Evolutionary conservation across 2,113 vertebrate genomes (phyloP).

Genomic region (Aegypius monachus): DNA sequence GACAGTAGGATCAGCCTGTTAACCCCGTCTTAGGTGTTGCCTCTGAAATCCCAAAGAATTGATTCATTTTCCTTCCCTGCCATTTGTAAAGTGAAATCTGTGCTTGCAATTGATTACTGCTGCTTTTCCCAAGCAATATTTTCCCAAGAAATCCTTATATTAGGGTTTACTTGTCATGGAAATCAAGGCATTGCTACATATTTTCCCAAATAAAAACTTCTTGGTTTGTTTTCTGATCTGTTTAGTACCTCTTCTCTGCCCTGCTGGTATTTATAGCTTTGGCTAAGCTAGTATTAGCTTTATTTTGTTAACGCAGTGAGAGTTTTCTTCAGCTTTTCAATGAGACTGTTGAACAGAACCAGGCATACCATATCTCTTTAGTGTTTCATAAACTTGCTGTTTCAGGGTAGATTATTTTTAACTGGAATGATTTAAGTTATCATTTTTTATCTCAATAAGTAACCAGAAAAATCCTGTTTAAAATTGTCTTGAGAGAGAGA

Average conservation of each 20-base stretch:
- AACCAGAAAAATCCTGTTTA: neutral
- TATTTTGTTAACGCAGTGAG: neutral
- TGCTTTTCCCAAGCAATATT: neutral
- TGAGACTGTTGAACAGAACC: neutral
- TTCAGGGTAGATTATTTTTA: neutral
- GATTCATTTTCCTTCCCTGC: neutral
- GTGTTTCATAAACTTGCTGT: neutral
- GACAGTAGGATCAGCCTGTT: neutral
- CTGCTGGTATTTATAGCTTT: neutral
- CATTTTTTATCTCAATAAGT: neutral
- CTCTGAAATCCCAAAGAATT: neutral
- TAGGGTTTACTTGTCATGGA: neutral
- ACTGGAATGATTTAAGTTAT: neutral
- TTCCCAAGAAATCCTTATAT: neutral
- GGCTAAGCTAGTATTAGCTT: neutral
- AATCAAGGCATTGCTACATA: neutral
- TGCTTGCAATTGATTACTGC: neutral
- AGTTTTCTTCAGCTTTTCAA: neutral
- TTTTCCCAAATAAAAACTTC: neutral
- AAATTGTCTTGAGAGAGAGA: neutral
- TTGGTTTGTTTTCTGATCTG: neutral
- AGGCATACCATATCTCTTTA: neutral
- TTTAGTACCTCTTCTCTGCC: neutral
- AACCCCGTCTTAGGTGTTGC: neutral
- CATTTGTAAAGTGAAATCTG: neutral